Evolutionary conservation across 2,113 vertebrate genomes (phyloP), one percentile per base, ranked within the genome.

Genomic region (Callaeas wilsoni): DNA sequence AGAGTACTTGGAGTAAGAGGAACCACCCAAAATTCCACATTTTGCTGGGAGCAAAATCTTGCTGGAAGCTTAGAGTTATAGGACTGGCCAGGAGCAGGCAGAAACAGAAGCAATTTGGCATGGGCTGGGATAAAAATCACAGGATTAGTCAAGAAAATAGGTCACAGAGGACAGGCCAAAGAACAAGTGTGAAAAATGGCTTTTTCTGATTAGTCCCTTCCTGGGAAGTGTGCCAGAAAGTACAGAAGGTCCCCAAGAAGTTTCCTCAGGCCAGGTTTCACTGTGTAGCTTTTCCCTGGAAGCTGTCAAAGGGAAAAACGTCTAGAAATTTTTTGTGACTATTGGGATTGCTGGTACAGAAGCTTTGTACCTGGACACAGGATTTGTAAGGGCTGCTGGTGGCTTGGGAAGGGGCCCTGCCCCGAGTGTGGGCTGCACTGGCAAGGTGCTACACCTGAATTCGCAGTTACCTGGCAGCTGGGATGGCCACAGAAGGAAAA

Each of bases 61-160:
- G 3, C 46, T 77, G 32, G n/a, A 42, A 41, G 33, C 30, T 87
- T 22, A 79, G 70, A 68, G 46, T 65, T 76, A 69, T 12, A 83
- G 74, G 44, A 30, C 42, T 81, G 39, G n/a, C 52, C 56, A 87
- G 29, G 5, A 84, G 25, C 30, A 63, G 71, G 39, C 47, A 94
- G 80, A 74, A 90, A 93, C 37, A 70, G 53, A 70, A 53, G 64
- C n/a, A 75, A 87, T 70, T 84, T 94, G 68, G 39, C n/a, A 90
- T 32, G 67, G 79, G 21, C 52, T 78, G 32, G 56, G 80, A 84
- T 78, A 89, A 89, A 94, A 92, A 81, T 55, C 93, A 84, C 80
- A 84, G 73, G 69, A 92, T 94, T 89, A 89, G 60, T 64, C 76
- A 87, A 91, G 84, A 92, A 94, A 96, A 86, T 60, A 71, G 89